These are phyloP conservation scores for Phyllotreta cruciferae DNA, from an alignment of 2,888 invertebrate species.

Conservation along the genomic window DNA sequence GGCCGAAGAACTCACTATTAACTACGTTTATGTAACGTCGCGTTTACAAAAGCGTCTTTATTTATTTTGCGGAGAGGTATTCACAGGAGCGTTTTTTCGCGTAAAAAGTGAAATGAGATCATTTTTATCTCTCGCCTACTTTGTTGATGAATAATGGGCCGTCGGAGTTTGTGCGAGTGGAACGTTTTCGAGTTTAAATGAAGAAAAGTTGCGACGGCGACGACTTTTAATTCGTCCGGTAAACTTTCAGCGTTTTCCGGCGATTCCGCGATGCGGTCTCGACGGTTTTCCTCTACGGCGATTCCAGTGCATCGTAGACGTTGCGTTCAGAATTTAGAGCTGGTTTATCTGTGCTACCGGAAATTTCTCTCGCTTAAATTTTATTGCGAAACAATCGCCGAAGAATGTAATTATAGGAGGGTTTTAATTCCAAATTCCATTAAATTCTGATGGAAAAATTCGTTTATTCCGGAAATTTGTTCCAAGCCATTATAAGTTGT, in stretches of 20 bases:
- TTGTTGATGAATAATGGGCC: constrained; percentile 36
- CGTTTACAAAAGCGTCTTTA: constrained; percentile 20
- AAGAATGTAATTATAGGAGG: too few relatives aligned
- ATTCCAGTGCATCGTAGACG: not conserved
- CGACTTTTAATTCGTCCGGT: constrained; percentile 28
- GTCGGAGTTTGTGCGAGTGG: constrained; percentile 26
- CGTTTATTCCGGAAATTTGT: too few relatives aligned
- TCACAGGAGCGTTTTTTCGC: constrained; percentile 26
- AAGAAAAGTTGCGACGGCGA: constrained; percentile 30
- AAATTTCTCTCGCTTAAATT: too few relatives aligned
- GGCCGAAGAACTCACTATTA: not conserved
- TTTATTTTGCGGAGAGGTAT: constrained; percentile 24
- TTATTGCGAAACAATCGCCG: too few relatives aligned
- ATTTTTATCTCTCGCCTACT: constrained; percentile 31
- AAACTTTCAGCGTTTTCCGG: constrained; percentile 22
- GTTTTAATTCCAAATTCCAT: too few relatives aligned
- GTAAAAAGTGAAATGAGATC: constrained; percentile 25
- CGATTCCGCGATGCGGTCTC: not conserved
- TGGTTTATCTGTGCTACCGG: not conserved
- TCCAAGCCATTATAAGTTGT: too few relatives aligned
- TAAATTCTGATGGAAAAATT: too few relatives aligned
- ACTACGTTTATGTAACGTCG: constrained; percentile 5
- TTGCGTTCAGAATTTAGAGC: not conserved
- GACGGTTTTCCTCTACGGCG: constrained; percentile 3
- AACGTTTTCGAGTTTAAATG: constrained; percentile 34